A percentile compares a stretch with the other conserved stretches of the same genome.
phyloP scores from a whole-genome alignment of 2,797 vertebrate genomes.

The Erithacus rubecula region DNA sequence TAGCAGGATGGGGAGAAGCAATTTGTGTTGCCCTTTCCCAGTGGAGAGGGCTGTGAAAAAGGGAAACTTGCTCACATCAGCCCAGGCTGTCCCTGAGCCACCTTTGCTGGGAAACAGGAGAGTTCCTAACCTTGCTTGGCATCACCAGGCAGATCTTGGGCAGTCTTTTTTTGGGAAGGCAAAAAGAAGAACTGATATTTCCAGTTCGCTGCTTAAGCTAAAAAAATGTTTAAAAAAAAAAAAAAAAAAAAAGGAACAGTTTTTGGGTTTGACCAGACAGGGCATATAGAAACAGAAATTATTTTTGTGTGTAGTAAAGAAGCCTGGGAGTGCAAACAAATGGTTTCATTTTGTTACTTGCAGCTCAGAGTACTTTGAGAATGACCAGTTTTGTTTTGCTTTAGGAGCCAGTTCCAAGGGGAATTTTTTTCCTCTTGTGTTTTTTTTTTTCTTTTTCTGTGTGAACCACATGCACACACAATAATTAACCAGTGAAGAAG shows the following conservation, averaged over 20 bases:
- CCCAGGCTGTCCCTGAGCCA: not conserved
- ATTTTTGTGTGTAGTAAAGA: not conserved
- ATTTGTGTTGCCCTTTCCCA: not conserved
- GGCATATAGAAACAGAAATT: not conserved
- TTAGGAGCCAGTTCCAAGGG: not conserved
- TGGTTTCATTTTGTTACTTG: slow-evolving; percentile 2
- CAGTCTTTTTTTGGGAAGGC: not conserved
- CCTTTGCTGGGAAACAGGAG: not conserved
- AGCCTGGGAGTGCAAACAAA: not conserved
- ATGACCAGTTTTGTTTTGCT: slow-evolving; percentile 27
- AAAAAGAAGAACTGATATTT: not conserved
- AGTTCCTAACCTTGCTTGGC: not conserved
- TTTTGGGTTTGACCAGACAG: not conserved
- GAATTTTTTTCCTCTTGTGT: not conserved
- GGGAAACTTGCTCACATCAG: not conserved
- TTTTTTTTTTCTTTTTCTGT: not conserved
- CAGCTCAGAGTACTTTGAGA: not conserved
- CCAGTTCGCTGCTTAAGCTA: not conserved
- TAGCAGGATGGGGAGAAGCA: not conserved
- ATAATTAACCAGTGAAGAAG: slow-evolving; percentile 43
- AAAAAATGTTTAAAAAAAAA: not conserved
- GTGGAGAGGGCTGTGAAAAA: not conserved
- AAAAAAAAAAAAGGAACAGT: not conserved
- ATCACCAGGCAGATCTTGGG: not conserved
- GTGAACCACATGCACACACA: not conserved